Conservation (phyloP, 2,797 vertebrate species). For the Sarcophilus harrisii region DNA sequence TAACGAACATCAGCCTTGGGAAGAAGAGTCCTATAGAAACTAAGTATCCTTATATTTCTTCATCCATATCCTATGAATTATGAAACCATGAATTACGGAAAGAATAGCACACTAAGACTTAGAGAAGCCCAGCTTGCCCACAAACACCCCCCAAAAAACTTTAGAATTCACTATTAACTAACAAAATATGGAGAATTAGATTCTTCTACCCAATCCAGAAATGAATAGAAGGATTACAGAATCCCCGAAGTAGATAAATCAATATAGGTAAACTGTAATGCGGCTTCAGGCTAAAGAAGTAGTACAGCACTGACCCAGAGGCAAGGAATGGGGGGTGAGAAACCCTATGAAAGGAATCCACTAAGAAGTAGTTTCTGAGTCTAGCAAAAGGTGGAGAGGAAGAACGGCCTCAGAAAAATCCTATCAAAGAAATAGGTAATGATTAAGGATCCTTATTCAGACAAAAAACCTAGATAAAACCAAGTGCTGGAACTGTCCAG, state of each 20-base stretch:
- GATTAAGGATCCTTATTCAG: background rate
- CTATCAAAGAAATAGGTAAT: background rate
- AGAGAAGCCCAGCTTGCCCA: background rate
- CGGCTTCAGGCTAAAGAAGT: background rate
- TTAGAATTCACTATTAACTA: background rate
- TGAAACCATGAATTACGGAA: background rate
- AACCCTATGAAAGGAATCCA: background rate
- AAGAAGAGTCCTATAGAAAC: too few species aligned
- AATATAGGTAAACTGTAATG: background rate
- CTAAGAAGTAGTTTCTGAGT: background rate
- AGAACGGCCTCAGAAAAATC: background rate
- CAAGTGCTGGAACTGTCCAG: background rate
- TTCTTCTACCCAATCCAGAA: background rate
- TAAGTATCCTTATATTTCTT: background rate
- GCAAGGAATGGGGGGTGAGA: background rate
- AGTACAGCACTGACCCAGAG: background rate
- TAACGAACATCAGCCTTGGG: background rate
- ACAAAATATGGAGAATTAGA: background rate
- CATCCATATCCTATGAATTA: background rate
- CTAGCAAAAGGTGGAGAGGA: background rate
- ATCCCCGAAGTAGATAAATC: background rate
- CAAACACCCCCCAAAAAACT: background rate
- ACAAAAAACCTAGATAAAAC: background rate
- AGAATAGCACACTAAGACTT: background rate
- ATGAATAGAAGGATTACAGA: background rate